Percentiles rank a stretch among this genome's conserved stretches.
Evolutionary conservation across 2,797 vertebrate species (phyloP).

Genomic region (Oryzias sinensis): DNA sequence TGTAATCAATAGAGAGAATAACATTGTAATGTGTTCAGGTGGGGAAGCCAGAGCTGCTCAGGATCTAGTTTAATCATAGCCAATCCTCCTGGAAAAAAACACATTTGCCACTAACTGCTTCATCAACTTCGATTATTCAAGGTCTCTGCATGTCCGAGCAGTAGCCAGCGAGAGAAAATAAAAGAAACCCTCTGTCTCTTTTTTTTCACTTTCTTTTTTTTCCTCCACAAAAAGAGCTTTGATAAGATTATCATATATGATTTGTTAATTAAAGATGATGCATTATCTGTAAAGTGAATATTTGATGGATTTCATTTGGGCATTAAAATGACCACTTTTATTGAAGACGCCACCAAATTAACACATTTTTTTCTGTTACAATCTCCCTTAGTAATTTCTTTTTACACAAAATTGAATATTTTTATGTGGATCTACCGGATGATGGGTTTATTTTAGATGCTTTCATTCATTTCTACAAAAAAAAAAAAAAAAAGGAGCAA

Average conservation of each 20-base stretch:
- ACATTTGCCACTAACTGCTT: constrained; percentile 52
- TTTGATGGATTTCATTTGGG: not conserved
- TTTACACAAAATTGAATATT: not conserved
- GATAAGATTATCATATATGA: not conserved
- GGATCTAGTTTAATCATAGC: constrained; percentile 66
- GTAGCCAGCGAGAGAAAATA: constrained; percentile 28
- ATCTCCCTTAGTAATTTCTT: not conserved
- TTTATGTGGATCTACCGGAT: constrained; percentile 3
- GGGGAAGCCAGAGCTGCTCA: constrained; percentile 49
- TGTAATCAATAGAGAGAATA: constrained; percentile 71
- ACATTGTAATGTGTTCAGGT: constrained; percentile 53
- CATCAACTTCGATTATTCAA: constrained; percentile 69
- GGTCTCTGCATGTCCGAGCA: constrained; percentile 46
- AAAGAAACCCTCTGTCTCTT: constrained; percentile 7
- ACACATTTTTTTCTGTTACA: not conserved
- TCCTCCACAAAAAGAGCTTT: not conserved
- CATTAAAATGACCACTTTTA: not conserved
- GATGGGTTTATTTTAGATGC: constrained; percentile 20
- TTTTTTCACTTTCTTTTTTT: not conserved
- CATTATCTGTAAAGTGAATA: not conserved
- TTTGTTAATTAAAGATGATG: not conserved
- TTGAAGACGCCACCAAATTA: not conserved
- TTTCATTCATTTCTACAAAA: constrained; percentile 27
- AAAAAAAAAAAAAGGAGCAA: constrained; percentile 1
- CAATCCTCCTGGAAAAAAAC: constrained; percentile 50